Percentiles rank a stretch among this genome's conserved stretches.
Conservation (phyloP, 2,888 invertebrate species). For the Shargacucullia verbasci region DNA sequence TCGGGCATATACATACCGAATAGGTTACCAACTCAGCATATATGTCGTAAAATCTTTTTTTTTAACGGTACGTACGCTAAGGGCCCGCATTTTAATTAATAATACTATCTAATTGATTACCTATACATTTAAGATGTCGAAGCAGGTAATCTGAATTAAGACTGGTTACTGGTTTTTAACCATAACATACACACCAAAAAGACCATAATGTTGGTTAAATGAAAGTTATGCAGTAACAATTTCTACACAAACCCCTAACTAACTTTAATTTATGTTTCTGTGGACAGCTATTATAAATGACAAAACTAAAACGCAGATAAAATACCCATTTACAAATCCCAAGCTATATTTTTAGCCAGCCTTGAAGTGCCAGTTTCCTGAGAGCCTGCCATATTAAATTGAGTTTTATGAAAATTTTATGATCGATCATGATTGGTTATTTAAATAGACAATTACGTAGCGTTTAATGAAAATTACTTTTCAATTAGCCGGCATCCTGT, state of each 20-base stretch:
- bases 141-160: too few relatives aligned
- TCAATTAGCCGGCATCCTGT: conserved; percentile 59
- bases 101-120: too few relatives aligned
- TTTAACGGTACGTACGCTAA: too few relatives aligned
- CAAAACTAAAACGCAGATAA: conserved; percentile 21
- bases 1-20: too few relatives aligned
- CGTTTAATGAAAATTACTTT: conserved; percentile 62
- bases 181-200: too few relatives aligned
- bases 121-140: too few relatives aligned
- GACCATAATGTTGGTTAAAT: too few relatives aligned
- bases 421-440: conserved; percentile 63
- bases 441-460: conserved; percentile 55
- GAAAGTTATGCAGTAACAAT: conserved; percentile 8
- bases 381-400: conserved; percentile 47
- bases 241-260: conserved; percentile 18
- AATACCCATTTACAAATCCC: conserved; percentile 24
- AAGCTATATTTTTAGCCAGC: conserved; percentile 56
- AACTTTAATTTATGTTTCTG: conserved; percentile 36
- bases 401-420: conserved; percentile 64
- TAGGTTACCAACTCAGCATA: too few relatives aligned
- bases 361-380: conserved; percentile 51
- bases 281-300: conserved; percentile 37
- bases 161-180: too few relatives aligned
- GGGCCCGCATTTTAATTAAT: too few relatives aligned
- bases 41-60: too few relatives aligned